Base-by-base conservation (phyloP, 2,797 vertebrate genomes). In the Esox lucius region DNA sequence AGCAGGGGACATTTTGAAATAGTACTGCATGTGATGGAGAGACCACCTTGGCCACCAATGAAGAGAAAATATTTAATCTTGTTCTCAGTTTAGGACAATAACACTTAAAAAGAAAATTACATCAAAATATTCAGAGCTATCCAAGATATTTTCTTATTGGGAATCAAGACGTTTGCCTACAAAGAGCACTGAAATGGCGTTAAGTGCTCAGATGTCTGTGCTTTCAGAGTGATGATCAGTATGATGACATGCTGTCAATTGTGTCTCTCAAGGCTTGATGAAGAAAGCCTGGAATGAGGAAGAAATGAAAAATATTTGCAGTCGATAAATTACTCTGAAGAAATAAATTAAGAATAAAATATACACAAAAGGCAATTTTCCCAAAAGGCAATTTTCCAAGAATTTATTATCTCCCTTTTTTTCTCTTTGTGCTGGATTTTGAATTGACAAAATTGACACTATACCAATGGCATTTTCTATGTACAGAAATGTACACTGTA, bases 51-150 rank as follows among this genome's bases (percentile, higher is more conserved):
- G 53, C n/a, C 66, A 70, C 19, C 51, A 48, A 80, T 87, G 61
- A 74, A 62, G 6, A 42, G 68, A 56, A 70, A 76, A 78, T 69
- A 67, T 85, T 76, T 83, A 68, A 87, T 86, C 76, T 84, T 65
- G 61, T 84, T 85, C 75, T 86, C 77, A 72, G 78, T 75, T 77
- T 71, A n/a, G 59, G 72, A 80, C 84, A 89, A 87, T 12, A 64
- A 26, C 74, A 79, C 84, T 85, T 84, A 88, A 80, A 87, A 84
- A 87, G 88, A 88, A 88, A 87, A 81, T 71, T 71, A 64, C 8
- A 3, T 59, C 28, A 9, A 26, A 17, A 12, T 22, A 28, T 26
- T 65, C 15, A 13, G 22, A 51, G 46, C 33, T 33, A 2, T 81
- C 73, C 72, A 9, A 33, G 62, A 59, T 19, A 13, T 49, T 65